phyloP scores from a whole-genome alignment of 2,113 vertebrate species.

The Seriola dumerili region DNA sequence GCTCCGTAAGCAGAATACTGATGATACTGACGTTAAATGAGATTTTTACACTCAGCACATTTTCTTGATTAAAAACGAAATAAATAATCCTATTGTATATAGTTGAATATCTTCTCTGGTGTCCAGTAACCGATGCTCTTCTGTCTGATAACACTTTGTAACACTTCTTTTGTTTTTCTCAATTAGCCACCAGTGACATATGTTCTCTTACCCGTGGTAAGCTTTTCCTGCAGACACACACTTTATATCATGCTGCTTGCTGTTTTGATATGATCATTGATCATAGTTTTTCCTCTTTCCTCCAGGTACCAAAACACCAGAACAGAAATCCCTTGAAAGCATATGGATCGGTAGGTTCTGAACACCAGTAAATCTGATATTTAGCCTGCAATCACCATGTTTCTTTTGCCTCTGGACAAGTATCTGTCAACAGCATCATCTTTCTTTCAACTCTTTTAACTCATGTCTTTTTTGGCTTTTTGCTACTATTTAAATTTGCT shows the following conservation, averaged over 20 bases:
- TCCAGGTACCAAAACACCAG: neutral
- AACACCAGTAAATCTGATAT: neutral
- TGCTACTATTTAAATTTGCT: slow-evolving; percentile 1
- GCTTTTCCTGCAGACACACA: neutral
- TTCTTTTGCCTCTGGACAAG: neutral
- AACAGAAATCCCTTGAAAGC: no score
- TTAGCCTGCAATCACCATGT: neutral
- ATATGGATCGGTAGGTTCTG: neutral
- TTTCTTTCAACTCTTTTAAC: neutral
- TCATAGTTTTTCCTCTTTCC: neutral
- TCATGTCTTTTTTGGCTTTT: neutral
- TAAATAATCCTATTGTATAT: neutral
- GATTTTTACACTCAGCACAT: neutral
- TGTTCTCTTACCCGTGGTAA: slow-evolving; percentile 10
- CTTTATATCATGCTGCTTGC: neutral
- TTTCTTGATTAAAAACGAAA: neutral
- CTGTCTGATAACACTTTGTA: neutral
- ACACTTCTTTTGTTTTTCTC: slow-evolving; percentile 24
- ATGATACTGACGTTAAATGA: neutral
- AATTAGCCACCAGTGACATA: neutral
- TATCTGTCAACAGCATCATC: neutral
- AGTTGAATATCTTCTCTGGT: neutral
- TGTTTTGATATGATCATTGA: neutral
- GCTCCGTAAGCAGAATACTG: neutral
- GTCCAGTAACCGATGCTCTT: neutral